A percentile compares a stretch with the other conserved stretches of the same genome.
Conservation (phyloP, 1,140 invertebrate genomes). For the Panulirus ornatus region DNA sequence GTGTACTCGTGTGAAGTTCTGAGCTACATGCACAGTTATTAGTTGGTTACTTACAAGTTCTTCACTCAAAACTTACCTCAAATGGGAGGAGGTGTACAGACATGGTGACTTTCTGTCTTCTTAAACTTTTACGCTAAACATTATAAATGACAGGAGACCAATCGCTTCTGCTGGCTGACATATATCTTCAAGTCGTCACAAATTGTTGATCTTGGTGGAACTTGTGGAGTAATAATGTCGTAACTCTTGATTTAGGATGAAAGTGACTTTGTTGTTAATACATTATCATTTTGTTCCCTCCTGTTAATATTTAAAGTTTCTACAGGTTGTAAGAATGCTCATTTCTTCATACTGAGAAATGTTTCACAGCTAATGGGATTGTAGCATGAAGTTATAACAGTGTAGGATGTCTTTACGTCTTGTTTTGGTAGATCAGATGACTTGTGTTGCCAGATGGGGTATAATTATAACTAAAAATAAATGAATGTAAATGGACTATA, state of each 20-base stretch:
- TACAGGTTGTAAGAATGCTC: no score
- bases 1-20: neutral
- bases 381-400: no score
- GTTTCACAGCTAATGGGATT: no score
- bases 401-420: no score
- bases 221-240: neutral
- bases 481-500: no score
- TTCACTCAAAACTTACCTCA: conserved; percentile 3
- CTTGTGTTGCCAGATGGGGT: no score
- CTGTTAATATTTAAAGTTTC: no score
- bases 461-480: no score
- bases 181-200: neutral
- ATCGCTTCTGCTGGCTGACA: neutral
- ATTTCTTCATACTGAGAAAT: no score
- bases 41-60: no score
- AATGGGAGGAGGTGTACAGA: conserved; percentile 18
- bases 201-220: neutral
- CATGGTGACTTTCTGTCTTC: neutral
- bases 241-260: neutral
- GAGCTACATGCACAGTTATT: no score
- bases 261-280: neutral
- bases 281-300: neutral
- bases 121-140: neutral
- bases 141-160: neutral
- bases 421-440: no score